Evolutionary conservation across 2,797 vertebrate species (phyloP), one percentile per base, ranked within the genome.

Genomic region (Hirundo rustica): DNA sequence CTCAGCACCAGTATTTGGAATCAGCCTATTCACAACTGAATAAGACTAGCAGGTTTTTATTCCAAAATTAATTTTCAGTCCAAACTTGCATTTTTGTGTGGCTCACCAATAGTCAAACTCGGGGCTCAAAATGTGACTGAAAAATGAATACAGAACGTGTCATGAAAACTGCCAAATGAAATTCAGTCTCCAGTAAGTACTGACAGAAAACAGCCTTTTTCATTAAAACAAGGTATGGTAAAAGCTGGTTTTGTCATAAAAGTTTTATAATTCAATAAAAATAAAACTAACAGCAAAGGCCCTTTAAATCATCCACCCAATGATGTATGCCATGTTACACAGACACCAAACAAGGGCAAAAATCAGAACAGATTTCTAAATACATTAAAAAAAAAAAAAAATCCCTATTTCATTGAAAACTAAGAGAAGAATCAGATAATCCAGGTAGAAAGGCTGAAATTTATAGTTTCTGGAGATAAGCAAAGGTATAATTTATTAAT

Each of bases 101-200:
- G 47, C 32, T 89, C 36, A 51, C 36, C 20, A 79, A 74, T 44
- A 93, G n/a, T 38, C 36, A 75, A 94, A 89, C 30, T 8, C 19
- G 29, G 19, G 38, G 21, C 42, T 90, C 80, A 85, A 86, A 84
- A 40, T 47, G 40, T 65, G 54, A 51, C 38, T 54, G 40, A 83
- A 96, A 94, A 92, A 51, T 38, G 21, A 91, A 85, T 72, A 72
- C 38, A 66, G 42, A 89, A 89, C 88, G 27, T 83, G 47, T 66
- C 16, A 80, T 48, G 25, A 93, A 91, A 91, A 36, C 47, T 83
- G 62, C 27, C 44, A 67, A 83, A 85, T 73, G 27, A 91, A 93
- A 93, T 83, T 72, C 19, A 61, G 8, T 77, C 58, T 92, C 36
- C 67, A 61, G 61, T 60, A 15, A 64, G 14, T 44, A 74, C 44